Base-by-base conservation (phyloP, 2,797 vertebrate species). In the Morelia viridis region DNA sequence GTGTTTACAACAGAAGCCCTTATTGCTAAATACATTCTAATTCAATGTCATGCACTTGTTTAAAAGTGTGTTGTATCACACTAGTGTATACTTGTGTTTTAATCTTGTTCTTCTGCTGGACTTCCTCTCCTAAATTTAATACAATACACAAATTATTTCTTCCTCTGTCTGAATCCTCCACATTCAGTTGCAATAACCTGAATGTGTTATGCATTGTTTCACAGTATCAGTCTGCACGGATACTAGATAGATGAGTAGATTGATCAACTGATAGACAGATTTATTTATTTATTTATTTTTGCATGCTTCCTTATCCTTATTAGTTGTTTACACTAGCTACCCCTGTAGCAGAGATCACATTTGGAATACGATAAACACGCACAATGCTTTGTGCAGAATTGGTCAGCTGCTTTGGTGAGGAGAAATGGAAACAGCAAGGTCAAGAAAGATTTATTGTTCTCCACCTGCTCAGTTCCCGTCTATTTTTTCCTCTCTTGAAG, bases 1-100 rank as follows among this genome's bases (percentile, higher is more conserved):
- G 28, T 35, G 83, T 86, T 5, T 92, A 9, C 94, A 91, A 91
- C 93, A 94, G 92, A 94, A 92, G 92, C 46, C 31, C 71, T 80
- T 87, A 61, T 83, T 46, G 60, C 56, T 87, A 80, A 92, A 31
- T 61, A 17, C 10, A n/a, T 87, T 57, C 60, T 92, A 87, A 56
- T 87, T n/a, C 76, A 50, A 57, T 90, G 15, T n/a, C 26, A 41
- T 46, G 24, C 24, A n/a, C 1, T 80, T 87, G 24, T 15, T 22
- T 15, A 56, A 41, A 24, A 7, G 8, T 80, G 76, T 64, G 12
- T 19, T 86, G n/a, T 10, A 57, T 62, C 65, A 57, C 31, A n/a
- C 6, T 41, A 53, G 19, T 96, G 35, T 94, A 94, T 84, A 5
- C 65, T 89, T 94, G 88, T 62, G 61, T 61, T 10, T 58, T 88